These are phyloP conservation scores for Cheumatopsyche charites DNA, from an alignment of 1,140 invertebrate species.

Conservation along the genomic window DNA sequence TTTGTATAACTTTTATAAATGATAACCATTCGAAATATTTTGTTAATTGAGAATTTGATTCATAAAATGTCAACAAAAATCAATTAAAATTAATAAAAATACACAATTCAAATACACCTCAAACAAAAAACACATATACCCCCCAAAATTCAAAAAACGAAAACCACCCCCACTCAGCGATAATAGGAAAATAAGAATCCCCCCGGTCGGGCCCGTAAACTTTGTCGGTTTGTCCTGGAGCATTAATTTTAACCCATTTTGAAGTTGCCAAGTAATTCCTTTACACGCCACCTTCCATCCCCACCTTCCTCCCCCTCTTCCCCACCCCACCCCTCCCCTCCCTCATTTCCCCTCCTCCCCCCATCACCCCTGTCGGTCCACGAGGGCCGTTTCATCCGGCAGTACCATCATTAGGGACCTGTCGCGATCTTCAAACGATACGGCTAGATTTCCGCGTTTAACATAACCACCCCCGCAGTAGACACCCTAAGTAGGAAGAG, in stretches of 20 bases:
- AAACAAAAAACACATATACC: not conserved
- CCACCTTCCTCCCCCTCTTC: not conserved
- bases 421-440: conserved; percentile 40
- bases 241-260: conserved; percentile 50
- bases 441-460: conserved; percentile 33
- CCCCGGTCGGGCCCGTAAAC: conserved; percentile 41
- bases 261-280: conserved; percentile 50
- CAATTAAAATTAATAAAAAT: too few relatives aligned
- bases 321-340: not conserved
- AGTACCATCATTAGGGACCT: conserved; percentile 40
- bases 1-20: too few relatives aligned
- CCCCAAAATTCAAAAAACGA: conserved; percentile 7
- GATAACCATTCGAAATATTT: too few relatives aligned
- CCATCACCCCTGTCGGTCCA: not conserved
- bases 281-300: conserved; percentile 31
- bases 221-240: conserved; percentile 46
- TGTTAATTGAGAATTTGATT: too few relatives aligned
- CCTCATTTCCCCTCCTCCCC: not conserved
- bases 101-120: not conserved
- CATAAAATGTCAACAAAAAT: too few relatives aligned
- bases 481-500: too few relatives aligned
- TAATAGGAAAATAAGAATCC: conserved; percentile 49
- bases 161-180: conserved; percentile 24
- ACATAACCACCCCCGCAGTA: not conserved
- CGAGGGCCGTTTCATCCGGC: conserved; percentile 35